Percentiles rank a stretch among this genome's conserved stretches.
These are phyloP conservation scores for Synanceia verrucosa DNA, from an alignment of 2,797 vertebrate genomes.

Conservation along the genomic window DNA sequence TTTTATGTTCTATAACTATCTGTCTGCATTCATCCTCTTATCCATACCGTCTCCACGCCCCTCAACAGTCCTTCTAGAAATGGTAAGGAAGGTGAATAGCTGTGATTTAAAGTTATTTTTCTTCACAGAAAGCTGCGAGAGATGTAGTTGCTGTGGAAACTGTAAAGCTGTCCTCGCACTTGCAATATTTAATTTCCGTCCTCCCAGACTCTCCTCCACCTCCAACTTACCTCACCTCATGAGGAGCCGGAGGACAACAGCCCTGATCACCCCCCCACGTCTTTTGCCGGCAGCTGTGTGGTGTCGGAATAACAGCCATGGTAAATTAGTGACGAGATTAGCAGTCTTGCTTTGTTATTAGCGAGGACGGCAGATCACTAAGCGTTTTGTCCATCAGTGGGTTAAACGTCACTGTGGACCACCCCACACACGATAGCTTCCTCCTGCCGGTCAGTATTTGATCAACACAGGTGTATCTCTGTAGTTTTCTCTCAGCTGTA, in stretches of 20 bases:
- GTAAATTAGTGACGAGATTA: conserved; percentile 42
- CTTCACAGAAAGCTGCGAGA: conserved; percentile 32
- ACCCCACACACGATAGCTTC: no score
- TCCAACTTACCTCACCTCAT: conserved; percentile 27
- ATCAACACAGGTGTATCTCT: neutral
- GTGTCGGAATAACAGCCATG: conserved; percentile 10
- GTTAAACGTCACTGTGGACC: conserved; percentile 28
- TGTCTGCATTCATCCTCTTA: neutral
- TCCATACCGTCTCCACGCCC: neutral
- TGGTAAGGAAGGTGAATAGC: conserved; percentile 16
- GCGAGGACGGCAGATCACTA: conserved; percentile 5
- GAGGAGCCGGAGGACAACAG: neutral
- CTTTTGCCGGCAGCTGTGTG: conserved; percentile 33
- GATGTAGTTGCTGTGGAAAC: conserved; percentile 80
- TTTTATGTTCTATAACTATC: neutral
- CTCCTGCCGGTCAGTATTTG: neutral
- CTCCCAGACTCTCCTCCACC: conserved; percentile 11
- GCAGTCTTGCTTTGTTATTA: conserved; percentile 52
- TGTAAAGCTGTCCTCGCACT: conserved; percentile 53
- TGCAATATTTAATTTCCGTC: conserved; percentile 49
- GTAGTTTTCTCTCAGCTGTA: neutral
- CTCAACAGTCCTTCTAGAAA: neutral
- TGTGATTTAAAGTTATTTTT: conserved; percentile 41
- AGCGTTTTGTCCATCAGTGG: conserved; percentile 20
- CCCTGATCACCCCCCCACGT: neutral